Evolutionary conservation across 2,113 vertebrate species (phyloP), one percentile per base, ranked within the genome.

Genomic region (Anser cygnoides): DNA sequence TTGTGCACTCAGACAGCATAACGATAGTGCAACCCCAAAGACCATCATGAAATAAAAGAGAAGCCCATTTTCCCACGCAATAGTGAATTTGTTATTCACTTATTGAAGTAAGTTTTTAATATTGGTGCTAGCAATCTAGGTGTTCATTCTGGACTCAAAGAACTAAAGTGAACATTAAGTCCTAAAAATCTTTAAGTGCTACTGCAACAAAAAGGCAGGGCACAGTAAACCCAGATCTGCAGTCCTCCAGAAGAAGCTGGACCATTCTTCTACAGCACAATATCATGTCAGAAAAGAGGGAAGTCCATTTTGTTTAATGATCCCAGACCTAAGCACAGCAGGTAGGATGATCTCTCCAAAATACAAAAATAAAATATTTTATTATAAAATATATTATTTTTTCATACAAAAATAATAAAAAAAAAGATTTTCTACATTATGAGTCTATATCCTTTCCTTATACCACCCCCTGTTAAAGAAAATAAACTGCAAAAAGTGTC

Each of bases 161-260:
- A 58, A 35, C 43, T 76, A 82, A 62, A 33, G 74, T 5, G 65
- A 92, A 78, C 22, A n/a, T 28, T 28, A 88, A 88, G 6, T 58
- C 39, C 59, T 66, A 10, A 90, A 83, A 28, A 74, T 46, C 49
- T 80, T 50, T 12, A 75, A 84, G 62, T 29, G 50, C 29, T 84
- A 26, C 17, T 65, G 23, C 61, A 95, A 66, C 57, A 65, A 86
- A 83, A 35, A 76, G 49, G 58, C 43, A 73, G 22, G 9, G 31
- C 43, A 70, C 57, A 90, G 46, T 79, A 75, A 84, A 93, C n/a
- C 28, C 82, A 92, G 71, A 67, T 80, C 78, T 87, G 91, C 43
- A 54, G 41, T 58, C 23, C 23, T 87, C 43, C 71, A 92, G 74
- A 72, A 83, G 66, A 33, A 79, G 49, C 13, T 33, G 17, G 52